phyloP scores from a whole-genome alignment of 2,888 invertebrate genomes.

The Rhagonycha lutea region DNA sequence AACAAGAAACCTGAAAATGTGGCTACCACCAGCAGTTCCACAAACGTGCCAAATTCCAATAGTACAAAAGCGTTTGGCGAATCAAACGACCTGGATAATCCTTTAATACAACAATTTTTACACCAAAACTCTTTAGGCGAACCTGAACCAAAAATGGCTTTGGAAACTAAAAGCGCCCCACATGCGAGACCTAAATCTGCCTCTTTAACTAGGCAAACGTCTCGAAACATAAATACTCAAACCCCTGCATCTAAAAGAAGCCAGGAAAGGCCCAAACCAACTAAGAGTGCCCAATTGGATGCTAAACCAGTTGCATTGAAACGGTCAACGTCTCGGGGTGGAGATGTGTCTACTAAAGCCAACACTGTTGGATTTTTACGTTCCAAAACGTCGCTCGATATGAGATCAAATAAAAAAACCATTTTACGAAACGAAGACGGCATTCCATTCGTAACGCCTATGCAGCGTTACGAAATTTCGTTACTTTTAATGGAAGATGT shows the following conservation, averaged over 20 bases:
- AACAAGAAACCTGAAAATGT: not conserved
- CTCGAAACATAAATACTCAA: not conserved
- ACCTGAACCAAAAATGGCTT: not conserved
- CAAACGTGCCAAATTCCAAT: not conserved
- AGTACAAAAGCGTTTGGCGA: not conserved
- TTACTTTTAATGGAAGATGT: slow-evolving; percentile 77
- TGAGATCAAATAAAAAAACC: slow-evolving; percentile 38
- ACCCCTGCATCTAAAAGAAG: not conserved
- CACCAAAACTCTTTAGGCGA: slow-evolving; percentile 45
- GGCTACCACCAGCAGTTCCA: not conserved
- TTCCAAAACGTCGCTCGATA: slow-evolving; percentile 53
- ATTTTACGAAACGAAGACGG: slow-evolving; percentile 59
- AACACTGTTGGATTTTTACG: slow-evolving; percentile 47
- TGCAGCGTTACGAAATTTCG: slow-evolving; percentile 76
- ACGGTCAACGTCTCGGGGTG: not conserved
- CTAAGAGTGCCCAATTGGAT: not conserved
- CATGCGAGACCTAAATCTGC: not conserved
- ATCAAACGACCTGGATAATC: slow-evolving; percentile 37
- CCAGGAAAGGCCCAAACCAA: not conserved
- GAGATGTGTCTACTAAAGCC: slow-evolving; percentile 12
- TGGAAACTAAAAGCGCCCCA: slow-evolving; percentile 10
- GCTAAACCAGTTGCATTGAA: not conserved
- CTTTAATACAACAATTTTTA: slow-evolving; percentile 48
- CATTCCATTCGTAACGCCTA: slow-evolving; percentile 71
- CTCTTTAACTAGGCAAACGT: slow-evolving; percentile 3